Evolutionary conservation across 2,113 vertebrate genomes (phyloP).

Genomic region (Lucifuga dentata): DNA sequence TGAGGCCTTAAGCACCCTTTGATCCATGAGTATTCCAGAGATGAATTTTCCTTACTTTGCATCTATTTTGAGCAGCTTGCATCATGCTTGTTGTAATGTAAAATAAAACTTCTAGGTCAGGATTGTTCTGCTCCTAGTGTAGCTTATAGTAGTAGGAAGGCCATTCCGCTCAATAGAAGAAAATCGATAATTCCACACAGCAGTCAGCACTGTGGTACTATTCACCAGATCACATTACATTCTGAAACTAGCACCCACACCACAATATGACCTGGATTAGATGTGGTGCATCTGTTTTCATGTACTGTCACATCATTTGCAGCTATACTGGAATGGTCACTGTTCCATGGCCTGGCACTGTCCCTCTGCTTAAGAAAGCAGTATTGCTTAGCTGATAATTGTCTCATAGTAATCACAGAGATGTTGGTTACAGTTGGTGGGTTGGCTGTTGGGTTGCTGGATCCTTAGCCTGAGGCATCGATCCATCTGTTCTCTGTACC

Average conservation of each 20-base stretch:
- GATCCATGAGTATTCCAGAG: background rate
- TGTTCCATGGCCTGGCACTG: background rate
- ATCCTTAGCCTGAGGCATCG: no score
- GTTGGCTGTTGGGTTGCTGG: no score
- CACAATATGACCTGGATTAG: background rate
- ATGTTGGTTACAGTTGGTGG: constrained; percentile 12
- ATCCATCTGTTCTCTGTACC: no score
- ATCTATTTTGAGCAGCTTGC: constrained; percentile 13
- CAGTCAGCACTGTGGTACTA: background rate
- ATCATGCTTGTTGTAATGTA: background rate
- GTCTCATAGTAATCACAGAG: constrained; percentile 33
- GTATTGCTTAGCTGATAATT: background rate
- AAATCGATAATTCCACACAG: constrained; percentile 47
- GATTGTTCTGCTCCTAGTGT: constrained; percentile 12
- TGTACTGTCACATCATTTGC: background rate
- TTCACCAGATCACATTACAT: constrained; percentile 38
- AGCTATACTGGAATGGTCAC: no score
- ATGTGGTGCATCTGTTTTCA: background rate
- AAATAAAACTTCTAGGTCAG: constrained; percentile 33
- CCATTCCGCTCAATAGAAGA: constrained; percentile 26
- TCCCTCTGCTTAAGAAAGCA: constrained; percentile 6
- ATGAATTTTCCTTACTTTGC: background rate
- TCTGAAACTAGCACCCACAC: constrained; percentile 13
- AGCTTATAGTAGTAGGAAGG: constrained; percentile 13
- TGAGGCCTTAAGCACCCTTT: no score